A percentile compares a stretch with the other conserved stretches of the same genome.
phyloP scores from a whole-genome alignment of 2,888 invertebrate genomes.

The Eupithecia subumbrata region DNA sequence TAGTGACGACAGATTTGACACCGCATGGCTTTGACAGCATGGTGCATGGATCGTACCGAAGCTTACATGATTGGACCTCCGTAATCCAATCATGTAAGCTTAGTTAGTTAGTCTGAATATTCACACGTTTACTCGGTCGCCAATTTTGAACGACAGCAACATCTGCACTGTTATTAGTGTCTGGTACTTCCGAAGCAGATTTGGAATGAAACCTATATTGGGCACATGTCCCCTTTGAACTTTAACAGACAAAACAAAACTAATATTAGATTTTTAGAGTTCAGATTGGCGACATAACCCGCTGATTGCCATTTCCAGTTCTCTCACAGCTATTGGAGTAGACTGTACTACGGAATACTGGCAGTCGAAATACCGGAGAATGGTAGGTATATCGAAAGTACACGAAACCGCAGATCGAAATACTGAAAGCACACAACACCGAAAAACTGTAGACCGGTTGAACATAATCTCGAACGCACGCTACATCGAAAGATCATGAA shows the following conservation, averaged over 20 bases:
- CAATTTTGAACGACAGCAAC: neutral
- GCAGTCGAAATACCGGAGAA: too few species aligned
- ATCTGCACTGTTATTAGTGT: neutral
- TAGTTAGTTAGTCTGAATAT: neutral
- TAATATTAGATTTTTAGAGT: neutral
- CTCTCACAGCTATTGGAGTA: neutral
- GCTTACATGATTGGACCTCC: neutral
- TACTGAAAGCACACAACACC: too few species aligned
- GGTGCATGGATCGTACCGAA: neutral
- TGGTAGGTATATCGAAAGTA: too few species aligned
- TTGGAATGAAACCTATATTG: neutral
- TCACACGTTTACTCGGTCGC: neutral
- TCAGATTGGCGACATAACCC: conserved; percentile 3
- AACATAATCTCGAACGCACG: too few species aligned
- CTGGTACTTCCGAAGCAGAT: neutral
- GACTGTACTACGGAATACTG: too few species aligned
- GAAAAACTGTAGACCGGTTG: too few species aligned
- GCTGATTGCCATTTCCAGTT: conserved; percentile 24
- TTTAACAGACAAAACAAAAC: neutral
- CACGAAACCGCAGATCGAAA: too few species aligned
- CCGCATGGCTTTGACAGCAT: neutral
- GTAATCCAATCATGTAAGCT: neutral
- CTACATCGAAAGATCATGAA: too few species aligned
- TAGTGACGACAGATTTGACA: neutral
- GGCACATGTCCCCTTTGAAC: neutral